These are phyloP conservation scores for Poecilia latipinna DNA, from an alignment of 2,113 vertebrate species.

Conservation along the genomic window DNA sequence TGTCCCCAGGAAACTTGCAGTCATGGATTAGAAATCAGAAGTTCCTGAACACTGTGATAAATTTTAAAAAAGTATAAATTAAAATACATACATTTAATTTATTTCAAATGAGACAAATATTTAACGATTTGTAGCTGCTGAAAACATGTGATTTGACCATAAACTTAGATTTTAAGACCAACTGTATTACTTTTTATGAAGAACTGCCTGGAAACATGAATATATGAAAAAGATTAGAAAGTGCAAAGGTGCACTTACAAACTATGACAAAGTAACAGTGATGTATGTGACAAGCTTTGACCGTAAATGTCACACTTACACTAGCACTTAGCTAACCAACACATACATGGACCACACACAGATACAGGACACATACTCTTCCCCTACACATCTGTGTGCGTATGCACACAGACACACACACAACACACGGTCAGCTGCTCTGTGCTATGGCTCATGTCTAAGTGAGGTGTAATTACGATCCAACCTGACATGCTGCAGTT, in stretches of 20 bases:
- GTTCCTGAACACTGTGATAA: too few relatives aligned
- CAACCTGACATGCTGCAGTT: conserved; percentile 60
- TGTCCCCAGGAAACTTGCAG: too few relatives aligned
- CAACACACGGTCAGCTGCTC: conserved; percentile 38
- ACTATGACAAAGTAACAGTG: conserved; percentile 25
- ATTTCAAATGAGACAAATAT: too few relatives aligned
- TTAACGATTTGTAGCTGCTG: not conserved
- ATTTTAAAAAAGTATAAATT: too few relatives aligned
- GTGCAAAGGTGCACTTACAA: conserved; percentile 44
- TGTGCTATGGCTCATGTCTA: conserved; percentile 53
- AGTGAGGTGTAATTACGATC: conserved; percentile 68
- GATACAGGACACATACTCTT: conserved; percentile 24
- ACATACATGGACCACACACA: conserved; percentile 64
- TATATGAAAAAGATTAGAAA: conserved; percentile 34
- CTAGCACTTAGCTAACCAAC: conserved; percentile 53
- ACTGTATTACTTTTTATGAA: not conserved
- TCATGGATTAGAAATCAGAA: too few relatives aligned
- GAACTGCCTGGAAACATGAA: conserved; percentile 12
- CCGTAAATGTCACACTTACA: conserved; percentile 66
- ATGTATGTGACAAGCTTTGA: conserved; percentile 60
- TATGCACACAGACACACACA: conserved; percentile 3
- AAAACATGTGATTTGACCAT: conserved; percentile 3
- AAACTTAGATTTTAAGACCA: not conserved
- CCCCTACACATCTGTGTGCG: conserved; percentile 25
- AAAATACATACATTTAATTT: too few relatives aligned